Evolutionary conservation across 2,797 vertebrate species (phyloP).

Genomic region (Rhinoraja longicauda): DNA sequence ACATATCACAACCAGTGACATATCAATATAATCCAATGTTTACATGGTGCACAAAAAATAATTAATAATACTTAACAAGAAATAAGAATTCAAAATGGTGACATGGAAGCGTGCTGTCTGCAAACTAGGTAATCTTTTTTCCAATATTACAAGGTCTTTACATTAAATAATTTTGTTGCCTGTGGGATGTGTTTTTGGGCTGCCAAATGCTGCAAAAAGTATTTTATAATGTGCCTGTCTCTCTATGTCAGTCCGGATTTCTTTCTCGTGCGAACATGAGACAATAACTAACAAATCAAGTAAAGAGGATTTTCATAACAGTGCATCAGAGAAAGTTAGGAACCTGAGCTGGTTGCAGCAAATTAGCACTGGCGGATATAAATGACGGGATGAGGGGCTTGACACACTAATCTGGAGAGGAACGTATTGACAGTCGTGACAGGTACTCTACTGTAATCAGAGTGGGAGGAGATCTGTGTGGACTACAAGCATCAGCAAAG

Average conservation of each 20-base stretch:
- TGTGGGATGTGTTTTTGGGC: too few relatives aligned
- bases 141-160: too few relatives aligned
- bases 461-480: neutral
- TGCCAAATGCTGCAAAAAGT: too few relatives aligned
- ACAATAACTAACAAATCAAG: neutral
- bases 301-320: neutral
- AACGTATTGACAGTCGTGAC: neutral
- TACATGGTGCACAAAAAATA: neutral
- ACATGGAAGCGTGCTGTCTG: neutral
- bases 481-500: neutral
- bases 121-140: too few relatives aligned
- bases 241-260: too few relatives aligned
- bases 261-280: neutral
- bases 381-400: too few relatives aligned
- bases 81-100: constrained; percentile 14
- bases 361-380: neutral
- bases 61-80: neutral
- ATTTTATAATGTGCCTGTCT: too few relatives aligned
- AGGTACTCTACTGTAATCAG: neutral
- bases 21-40: neutral
- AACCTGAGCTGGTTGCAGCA: neutral
- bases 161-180: too few relatives aligned
- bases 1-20: neutral
- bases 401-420: neutral
- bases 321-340: too few relatives aligned